These are phyloP conservation scores for Coptotermes formosanus DNA, from an alignment of 1,140 invertebrate genomes.

Conservation along the genomic window DNA sequence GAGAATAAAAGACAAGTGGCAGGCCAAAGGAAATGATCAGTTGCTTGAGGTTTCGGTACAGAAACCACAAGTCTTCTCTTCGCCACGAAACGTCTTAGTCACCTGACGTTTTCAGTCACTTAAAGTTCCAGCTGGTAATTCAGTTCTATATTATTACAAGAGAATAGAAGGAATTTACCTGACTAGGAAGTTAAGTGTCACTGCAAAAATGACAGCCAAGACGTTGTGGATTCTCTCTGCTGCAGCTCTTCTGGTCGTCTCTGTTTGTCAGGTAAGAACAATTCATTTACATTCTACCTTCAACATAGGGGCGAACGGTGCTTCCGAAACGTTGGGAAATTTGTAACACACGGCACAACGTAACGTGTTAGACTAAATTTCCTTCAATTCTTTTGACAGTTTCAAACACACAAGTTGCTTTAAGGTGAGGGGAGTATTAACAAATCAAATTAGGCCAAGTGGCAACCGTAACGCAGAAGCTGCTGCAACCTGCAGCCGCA, in stretches of 20 bases:
- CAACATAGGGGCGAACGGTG: too few species aligned
- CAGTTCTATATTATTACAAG: neutral
- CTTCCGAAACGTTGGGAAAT: too few species aligned
- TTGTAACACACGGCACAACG: too few species aligned
- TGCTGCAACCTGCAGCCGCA: too few species aligned
- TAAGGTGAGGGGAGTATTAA: too few species aligned
- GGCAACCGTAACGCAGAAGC: too few species aligned
- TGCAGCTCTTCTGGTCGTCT: neutral
- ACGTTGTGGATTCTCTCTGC: neutral
- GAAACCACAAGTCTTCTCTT: neutral
- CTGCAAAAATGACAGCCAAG: neutral
- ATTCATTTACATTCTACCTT: too few species aligned
- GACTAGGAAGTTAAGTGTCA: neutral
- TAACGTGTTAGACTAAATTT: too few species aligned
- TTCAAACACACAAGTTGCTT: too few species aligned
- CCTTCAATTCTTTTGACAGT: too few species aligned
- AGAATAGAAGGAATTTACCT: neutral
- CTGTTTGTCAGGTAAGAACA: neutral
- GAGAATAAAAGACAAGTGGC: neutral
- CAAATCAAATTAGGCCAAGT: too few species aligned
- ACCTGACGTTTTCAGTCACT: neutral
- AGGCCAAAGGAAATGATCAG: neutral
- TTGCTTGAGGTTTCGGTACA: neutral
- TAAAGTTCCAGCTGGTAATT: constrained; percentile 2
- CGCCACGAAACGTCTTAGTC: constrained; percentile 2